Base-by-base conservation (phyloP, 1,140 invertebrate species). In the Littorina saxatilis region DNA sequence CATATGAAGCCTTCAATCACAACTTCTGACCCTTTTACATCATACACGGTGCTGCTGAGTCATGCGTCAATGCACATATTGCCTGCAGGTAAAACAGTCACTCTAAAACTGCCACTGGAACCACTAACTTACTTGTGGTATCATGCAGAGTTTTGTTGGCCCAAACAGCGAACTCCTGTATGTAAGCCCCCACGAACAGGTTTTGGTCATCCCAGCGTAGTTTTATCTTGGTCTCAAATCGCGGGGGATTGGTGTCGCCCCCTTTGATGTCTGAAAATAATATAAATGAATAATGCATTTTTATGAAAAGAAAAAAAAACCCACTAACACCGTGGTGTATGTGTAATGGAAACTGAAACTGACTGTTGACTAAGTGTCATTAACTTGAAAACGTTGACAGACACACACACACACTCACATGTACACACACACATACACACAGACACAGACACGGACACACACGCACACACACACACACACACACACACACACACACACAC, bases 101-200 rank as follows among this genome's bases (percentile, higher is more conserved):
- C n/a, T n/a, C n/a, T n/a, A n/a, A n/a, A n/a, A n/a, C n/a, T n/a
- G n/a, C n/a, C n/a, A n/a, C n/a, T n/a, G n/a, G n/a, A n/a, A n/a
- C n/a, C n/a, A n/a, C n/a, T n/a, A n/a, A 39, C 81, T 79, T 82
- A 87, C 86, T 84, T 79, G 86, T 84, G 7, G 84, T 79, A 76
- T 87, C 86, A 55, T 87, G 86, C 15, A 85, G 63, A 1, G 82
- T 82, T 47, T 63, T 82, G 66, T 87, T 87, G 17, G 86, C 86
- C 87, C 87, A 88, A 4, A 88, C 82, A 52, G 86, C 81, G 0
- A 77, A 83, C 29, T 87, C 88, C 77, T 89, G 80, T 39, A 89
- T 55, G 52, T 73, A 81, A 13, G 83, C 87, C 20, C 82, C 88
- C 1, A 89, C 61, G 73, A 84, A 89, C 20, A 89, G 74, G 68